Evolutionary conservation across 2,888 invertebrate species (phyloP), one percentile per base, ranked within the genome.

Genomic region (Macrophya annulata): DNA sequence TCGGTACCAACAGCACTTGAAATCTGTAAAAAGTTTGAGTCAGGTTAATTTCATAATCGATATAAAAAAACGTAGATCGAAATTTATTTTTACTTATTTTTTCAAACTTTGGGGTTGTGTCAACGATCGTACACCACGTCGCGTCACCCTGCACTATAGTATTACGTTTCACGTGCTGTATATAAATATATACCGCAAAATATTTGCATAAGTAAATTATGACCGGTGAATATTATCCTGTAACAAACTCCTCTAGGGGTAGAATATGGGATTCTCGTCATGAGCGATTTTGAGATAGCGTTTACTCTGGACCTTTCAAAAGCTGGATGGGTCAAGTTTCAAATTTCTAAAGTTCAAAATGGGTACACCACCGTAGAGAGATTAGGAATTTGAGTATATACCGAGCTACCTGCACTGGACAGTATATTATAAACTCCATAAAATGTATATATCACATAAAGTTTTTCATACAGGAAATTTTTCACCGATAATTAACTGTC

Each of bases 151-250:
- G 17, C 12, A 5, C 55, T 9, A 37, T 12, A 31, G 79, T n/a
- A 48, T 59, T 59, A 55, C 79, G 79, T 79, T 79, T 59, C 55
- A 55, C n/a, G 21, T 62, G 21, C 62, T 17, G 77, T 17, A 55
- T 25, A 74, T 74, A 21, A n/a, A n/a, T n/a, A n/a, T n/a, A n/a
- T 65, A 65, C 65, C n/a, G 6, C 55, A 40, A 85, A 86, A 82
- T 86, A 91, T 91, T 91, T 91, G 87, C 91, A 91, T 91, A 91
- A 92, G 89, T 92, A 90, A 92, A 91, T 92, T 92, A 91, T 90
- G 90, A 89, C 89, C 90, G 89, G 87, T 85, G 88, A 87, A 87
- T 88, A 91, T 90, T 55, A 74, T 15, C 21, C n/a, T 77, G 31
- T 77, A 77, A 25, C 76, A 76, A 21, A 21, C 48, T 31, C 37